phyloP scores from a whole-genome alignment of 2,888 invertebrate species.

The Cantharis rustica region DNA sequence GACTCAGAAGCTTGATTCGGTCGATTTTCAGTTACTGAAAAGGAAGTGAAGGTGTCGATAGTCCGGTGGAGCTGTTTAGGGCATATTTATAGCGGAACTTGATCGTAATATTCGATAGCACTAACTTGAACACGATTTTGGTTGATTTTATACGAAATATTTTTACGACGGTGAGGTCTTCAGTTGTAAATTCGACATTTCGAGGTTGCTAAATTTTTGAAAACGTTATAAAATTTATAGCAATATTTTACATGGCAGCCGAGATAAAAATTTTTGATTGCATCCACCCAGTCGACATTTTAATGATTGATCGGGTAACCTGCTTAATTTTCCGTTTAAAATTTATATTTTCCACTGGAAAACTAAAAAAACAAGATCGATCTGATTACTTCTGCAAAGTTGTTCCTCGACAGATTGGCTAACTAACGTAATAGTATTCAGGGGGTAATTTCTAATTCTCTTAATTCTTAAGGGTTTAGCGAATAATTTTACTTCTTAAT shows the following conservation, averaged over 20 bases:
- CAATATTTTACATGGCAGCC: not conserved
- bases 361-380: not conserved
- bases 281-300: not conserved
- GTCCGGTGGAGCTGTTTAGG: not conserved
- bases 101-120: conserved; percentile 1
- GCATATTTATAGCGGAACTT: conserved; percentile 1
- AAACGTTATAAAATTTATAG: not conserved
- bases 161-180: not conserved
- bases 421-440: conserved; percentile 15
- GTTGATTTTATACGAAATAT: not conserved
- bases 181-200: not conserved
- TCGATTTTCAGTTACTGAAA: conserved; percentile 1
- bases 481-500: conserved; percentile 43
- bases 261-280: not conserved
- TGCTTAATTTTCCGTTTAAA: not conserved
- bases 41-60: not conserved
- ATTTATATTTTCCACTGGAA: not conserved
- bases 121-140: not conserved
- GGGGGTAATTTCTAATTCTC: conserved; percentile 40
- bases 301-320: not conserved
- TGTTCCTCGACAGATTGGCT: conserved; percentile 5
- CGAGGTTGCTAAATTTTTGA: not conserved
- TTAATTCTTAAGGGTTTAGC: conserved; percentile 37
- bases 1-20: not conserved
- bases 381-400: not conserved